Evolutionary conservation across 2,888 invertebrate genomes (phyloP), one percentile per base, ranked within the genome.

Genomic region (Scaptomyza parva): DNA sequence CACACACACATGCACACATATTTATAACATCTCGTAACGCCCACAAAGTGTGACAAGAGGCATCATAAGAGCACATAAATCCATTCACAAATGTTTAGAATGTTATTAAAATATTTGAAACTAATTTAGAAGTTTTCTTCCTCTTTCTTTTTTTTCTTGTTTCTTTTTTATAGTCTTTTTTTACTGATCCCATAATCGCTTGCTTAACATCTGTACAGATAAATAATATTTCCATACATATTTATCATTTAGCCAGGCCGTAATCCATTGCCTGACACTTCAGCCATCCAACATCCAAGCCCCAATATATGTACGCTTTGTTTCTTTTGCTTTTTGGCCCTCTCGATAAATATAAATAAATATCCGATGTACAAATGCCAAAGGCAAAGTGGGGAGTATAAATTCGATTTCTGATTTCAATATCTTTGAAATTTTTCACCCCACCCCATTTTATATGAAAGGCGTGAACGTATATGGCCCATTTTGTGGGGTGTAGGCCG

Each of bases 61-160:
- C 44, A 84, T 84, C 84, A 76, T 39, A 60, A 53, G 65, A 71
- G 68, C 72, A 70, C 84, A 87, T 89, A 89, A 89, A 89, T 89
- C 81, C 83, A 70, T 87, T 88, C 85, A 86, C 81, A 87, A 88
- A 88, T 89, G 88, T 88, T 89, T 88, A 89, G 81, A 78, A 83
- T 89, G 89, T 86, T 88, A 89, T 88, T 88, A 88, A 89, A 88
- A 88, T 88, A 84, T 82, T 89, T 84, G 68, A 78, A 81, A 87
- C 78, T 80, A 78, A 87, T 89, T 89, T 78, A 63, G n/a, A 59
- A 72, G 68, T 65, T 75, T 72, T 53, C 48, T 63, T 40, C 6
- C 40, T 17, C 65, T 52, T 63, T 44, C 33, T 28, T 41, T 61
- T 82, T 80, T 82, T 68, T 47, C 37, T 50, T 68, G 59, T 77